Percentiles rank a stretch among this genome's conserved stretches.
These are phyloP conservation scores for Fistularia tabacaria DNA, from an alignment of 2,797 vertebrate genomes.

Conservation along the genomic window DNA sequence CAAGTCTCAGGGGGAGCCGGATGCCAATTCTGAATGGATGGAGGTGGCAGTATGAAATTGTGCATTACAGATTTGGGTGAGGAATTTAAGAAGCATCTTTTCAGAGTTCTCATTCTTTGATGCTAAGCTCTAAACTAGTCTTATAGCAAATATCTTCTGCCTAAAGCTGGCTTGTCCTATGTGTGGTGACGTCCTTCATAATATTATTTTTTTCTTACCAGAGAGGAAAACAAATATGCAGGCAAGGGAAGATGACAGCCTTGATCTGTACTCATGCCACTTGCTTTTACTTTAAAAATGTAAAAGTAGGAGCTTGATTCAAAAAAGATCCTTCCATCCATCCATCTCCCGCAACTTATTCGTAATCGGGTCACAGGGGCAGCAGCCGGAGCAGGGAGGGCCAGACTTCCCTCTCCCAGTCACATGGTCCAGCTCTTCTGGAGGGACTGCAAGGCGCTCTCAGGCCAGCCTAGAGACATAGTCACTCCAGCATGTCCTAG, in stretches of 20 bases:
- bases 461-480: too few relatives aligned
- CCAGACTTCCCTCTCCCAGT: too few relatives aligned
- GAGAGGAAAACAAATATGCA: conserved; percentile 35
- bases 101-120: conserved; percentile 2
- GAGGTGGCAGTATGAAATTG: conserved; percentile 19
- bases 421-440: too few relatives aligned
- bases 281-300: not conserved
- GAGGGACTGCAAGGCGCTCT: too few relatives aligned
- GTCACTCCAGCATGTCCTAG: too few relatives aligned
- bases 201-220: conserved; percentile 34
- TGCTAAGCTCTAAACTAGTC: conserved; percentile 36
- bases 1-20: conserved; percentile 5
- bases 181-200: conserved; percentile 55
- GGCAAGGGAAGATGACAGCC: conserved; percentile 14
- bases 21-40: conserved; percentile 9
- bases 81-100: conserved; percentile 3
- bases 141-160: conserved; percentile 19
- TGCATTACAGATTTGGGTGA: not conserved
- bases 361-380: too few relatives aligned
- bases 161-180: conserved; percentile 41
- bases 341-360: too few relatives aligned
- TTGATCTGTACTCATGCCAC: not conserved
- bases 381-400: too few relatives aligned
- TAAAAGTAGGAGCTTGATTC: too few relatives aligned
- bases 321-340: too few relatives aligned